These are phyloP conservation scores for Anniella stebbinsi DNA, from an alignment of 2,797 vertebrate species.

Conservation along the genomic window DNA sequence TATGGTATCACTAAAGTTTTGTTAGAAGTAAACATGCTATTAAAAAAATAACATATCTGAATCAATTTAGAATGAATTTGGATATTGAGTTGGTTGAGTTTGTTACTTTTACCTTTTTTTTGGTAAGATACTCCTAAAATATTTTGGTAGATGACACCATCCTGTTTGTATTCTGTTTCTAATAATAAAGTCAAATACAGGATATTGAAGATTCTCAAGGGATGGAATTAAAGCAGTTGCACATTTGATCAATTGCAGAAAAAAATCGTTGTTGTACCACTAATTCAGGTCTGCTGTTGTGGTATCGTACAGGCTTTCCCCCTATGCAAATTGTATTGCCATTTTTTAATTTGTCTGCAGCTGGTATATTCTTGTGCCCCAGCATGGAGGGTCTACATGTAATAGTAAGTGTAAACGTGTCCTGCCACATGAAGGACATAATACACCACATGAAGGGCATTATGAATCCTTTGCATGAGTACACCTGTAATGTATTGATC, in stretches of 20 bases:
- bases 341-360: not conserved
- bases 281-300: not conserved
- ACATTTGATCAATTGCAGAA: conserved; percentile 15
- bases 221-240: conserved; percentile 28
- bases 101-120: conserved; percentile 21
- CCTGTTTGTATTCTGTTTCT: conserved; percentile 30
- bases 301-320: fast-evolving
- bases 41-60: conserved; percentile 50
- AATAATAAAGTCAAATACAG: conserved; percentile 14
- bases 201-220: not conserved
- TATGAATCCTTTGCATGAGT: not conserved
- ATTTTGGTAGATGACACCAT: not conserved
- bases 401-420: not conserved
- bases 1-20: conserved; percentile 35
- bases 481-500: too few species aligned
- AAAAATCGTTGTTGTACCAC: not conserved
- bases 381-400: not conserved
- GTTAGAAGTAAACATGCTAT: conserved; percentile 52
- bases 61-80: conserved; percentile 39
- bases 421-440: not conserved
- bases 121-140: conserved; percentile 3
- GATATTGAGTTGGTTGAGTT: conserved; percentile 16
- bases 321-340: not conserved
- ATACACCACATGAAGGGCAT: not conserved
- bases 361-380: not conserved